These are phyloP conservation scores for Battus philenor DNA, from an alignment of 1,140 invertebrate genomes.

Conservation along the genomic window DNA sequence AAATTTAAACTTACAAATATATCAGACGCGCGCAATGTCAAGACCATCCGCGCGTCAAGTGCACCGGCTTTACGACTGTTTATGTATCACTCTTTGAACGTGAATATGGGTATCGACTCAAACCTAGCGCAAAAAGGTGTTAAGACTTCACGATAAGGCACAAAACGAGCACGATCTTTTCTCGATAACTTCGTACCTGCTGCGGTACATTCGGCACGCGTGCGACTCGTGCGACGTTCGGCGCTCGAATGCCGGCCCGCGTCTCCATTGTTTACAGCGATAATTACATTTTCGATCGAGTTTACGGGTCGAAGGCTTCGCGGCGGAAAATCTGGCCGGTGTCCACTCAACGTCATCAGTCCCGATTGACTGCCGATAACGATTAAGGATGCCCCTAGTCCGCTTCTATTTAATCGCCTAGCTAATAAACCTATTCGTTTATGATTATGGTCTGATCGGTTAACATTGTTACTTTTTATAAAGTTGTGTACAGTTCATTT, in stretches of 20 bases:
- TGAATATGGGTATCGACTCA: slow-evolving; percentile 16
- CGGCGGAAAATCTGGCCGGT: slow-evolving; percentile 56
- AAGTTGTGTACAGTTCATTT: no score
- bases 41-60: slow-evolving; percentile 40
- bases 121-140: slow-evolving; percentile 7
- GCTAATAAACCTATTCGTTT: no score
- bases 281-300: slow-evolving; percentile 69
- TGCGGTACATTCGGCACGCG: slow-evolving; percentile 39
- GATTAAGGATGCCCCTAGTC: slow-evolving; percentile 2
- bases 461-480: no score
- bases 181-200: slow-evolving; percentile 38
- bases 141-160: slow-evolving; percentile 37
- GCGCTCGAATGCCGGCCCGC: slow-evolving; percentile 59
- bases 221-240: slow-evolving; percentile 50
- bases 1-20: slow-evolving; percentile 32
- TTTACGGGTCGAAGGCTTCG: slow-evolving; percentile 60
- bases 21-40: slow-evolving; percentile 46
- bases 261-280: slow-evolving; percentile 63
- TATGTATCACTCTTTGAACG: slow-evolving; percentile 20
- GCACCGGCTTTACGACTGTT: slow-evolving; percentile 17
- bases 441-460: no score
- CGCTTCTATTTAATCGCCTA: background rate
- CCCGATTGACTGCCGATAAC: slow-evolving; percentile 11
- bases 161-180: slow-evolving; percentile 29
- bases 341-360: slow-evolving; percentile 36